phyloP scores from a whole-genome alignment of 2,797 vertebrate genomes.

The Rhinoraja longicauda region DNA sequence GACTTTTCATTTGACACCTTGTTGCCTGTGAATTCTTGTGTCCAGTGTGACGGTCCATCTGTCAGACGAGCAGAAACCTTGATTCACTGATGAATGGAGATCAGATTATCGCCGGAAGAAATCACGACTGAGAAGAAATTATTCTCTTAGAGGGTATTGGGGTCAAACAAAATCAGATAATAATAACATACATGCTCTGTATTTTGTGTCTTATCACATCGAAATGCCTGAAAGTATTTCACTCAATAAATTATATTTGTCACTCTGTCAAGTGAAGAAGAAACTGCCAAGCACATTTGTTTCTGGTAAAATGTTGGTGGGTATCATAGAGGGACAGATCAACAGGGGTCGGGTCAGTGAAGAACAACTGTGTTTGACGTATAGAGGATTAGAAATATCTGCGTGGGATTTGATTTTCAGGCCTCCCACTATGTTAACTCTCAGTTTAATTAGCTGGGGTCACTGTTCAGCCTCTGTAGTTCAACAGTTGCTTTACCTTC shows the following conservation, averaged over 20 bases:
- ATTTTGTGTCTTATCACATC: background rate
- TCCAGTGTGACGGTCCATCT: background rate
- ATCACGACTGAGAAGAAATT: background rate
- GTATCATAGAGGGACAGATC: background rate
- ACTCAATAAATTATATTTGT: constrained; percentile 3
- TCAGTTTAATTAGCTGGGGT: background rate
- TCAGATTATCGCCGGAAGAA: background rate
- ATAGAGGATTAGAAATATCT: background rate
- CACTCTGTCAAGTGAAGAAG: background rate
- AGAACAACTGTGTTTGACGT: constrained; percentile 1
- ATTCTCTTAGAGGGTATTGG: background rate
- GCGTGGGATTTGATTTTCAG: background rate
- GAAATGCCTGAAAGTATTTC: constrained; percentile 11
- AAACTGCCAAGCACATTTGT: background rate
- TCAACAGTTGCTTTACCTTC: background rate
- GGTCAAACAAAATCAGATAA: background rate
- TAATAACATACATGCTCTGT: background rate
- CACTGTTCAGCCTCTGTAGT: background rate
- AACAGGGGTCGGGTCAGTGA: background rate
- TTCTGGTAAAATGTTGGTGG: background rate
- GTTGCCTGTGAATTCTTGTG: background rate
- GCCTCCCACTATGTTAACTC: background rate
- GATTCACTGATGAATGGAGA: background rate
- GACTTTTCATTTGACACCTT: background rate
- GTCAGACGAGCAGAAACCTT: too few species aligned